These are phyloP conservation scores for Apaloderma vittatum DNA, from an alignment of 2,113 vertebrate genomes.

Conservation along the genomic window DNA sequence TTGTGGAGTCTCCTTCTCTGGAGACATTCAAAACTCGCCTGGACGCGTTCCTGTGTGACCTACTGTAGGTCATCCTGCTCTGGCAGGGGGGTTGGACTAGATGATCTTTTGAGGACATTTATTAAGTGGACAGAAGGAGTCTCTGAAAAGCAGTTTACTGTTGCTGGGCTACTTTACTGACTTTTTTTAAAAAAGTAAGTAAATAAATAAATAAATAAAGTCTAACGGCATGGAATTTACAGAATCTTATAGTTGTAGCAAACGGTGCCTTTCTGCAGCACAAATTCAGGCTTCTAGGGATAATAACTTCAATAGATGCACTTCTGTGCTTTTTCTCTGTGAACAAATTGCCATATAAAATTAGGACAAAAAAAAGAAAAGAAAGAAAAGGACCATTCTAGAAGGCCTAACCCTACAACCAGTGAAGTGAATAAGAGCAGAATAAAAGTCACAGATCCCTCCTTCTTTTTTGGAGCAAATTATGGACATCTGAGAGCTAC, in stretches of 20 bases:
- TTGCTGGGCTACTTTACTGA: not conserved
- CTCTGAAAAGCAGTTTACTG: not conserved
- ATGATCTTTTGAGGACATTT: not conserved
- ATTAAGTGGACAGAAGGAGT: not conserved
- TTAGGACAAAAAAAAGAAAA: not conserved
- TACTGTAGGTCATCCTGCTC: no score
- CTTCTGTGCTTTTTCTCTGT: not conserved
- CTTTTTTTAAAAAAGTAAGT: not conserved
- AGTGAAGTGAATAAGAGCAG: not conserved
- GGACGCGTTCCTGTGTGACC: no score
- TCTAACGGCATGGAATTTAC: not conserved
- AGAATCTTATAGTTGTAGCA: not conserved
- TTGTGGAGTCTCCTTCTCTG: no score
- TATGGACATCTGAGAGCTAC: not conserved
- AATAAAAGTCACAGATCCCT: not conserved
- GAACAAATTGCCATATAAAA: not conserved
- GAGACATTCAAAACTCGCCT: no score
- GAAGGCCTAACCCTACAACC: not conserved
- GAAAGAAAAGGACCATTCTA: not conserved
- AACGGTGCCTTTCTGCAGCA: not conserved
- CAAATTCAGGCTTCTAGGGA: not conserved
- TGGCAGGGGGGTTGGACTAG: no score
- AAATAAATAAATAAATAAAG: no score
- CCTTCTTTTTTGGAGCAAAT: not conserved
- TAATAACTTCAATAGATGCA: not conserved